These are phyloP conservation scores for Marcusenius ussheri DNA, from an alignment of 2,113 vertebrate species.

Conservation along the genomic window DNA sequence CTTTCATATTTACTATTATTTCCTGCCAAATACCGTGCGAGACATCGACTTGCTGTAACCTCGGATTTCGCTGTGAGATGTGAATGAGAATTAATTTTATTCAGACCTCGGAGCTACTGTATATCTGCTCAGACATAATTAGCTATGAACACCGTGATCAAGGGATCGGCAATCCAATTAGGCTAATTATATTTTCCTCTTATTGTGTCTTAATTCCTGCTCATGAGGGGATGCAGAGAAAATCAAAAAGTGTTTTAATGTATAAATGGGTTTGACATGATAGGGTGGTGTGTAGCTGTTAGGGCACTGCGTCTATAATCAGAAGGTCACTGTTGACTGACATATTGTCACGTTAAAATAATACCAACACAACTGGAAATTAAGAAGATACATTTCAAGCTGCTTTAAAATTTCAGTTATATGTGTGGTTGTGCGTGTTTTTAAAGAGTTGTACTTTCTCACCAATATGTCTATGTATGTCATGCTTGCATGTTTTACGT, in stretches of 20 bases:
- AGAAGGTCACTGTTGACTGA: background rate
- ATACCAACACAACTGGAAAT: background rate
- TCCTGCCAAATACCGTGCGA: background rate
- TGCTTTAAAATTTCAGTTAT: background rate
- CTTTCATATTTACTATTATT: background rate
- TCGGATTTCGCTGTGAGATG: background rate
- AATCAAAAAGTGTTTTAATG: background rate
- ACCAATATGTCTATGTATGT: background rate
- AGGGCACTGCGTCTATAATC: background rate
- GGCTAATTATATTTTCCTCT: slow-evolving; percentile 14
- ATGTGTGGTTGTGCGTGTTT: background rate
- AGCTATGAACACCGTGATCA: slow-evolving; percentile 9
- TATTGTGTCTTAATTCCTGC: background rate
- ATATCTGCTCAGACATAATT: background rate
- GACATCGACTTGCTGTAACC: background rate
- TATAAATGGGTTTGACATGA: background rate
- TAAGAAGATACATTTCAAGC: background rate
- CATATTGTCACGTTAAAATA: background rate
- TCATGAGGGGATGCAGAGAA: background rate
- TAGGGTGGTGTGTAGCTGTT: background rate
- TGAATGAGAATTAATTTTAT: slow-evolving; percentile 1
- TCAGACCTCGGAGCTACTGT: background rate
- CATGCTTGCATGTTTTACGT: slow-evolving; percentile 6
- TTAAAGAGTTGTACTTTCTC: background rate
- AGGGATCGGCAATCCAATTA: background rate